Percentiles rank a stretch among this genome's conserved stretches.
Conservation (phyloP, 2,113 vertebrate species). For the Xiphorhynchus elegans region DNA sequence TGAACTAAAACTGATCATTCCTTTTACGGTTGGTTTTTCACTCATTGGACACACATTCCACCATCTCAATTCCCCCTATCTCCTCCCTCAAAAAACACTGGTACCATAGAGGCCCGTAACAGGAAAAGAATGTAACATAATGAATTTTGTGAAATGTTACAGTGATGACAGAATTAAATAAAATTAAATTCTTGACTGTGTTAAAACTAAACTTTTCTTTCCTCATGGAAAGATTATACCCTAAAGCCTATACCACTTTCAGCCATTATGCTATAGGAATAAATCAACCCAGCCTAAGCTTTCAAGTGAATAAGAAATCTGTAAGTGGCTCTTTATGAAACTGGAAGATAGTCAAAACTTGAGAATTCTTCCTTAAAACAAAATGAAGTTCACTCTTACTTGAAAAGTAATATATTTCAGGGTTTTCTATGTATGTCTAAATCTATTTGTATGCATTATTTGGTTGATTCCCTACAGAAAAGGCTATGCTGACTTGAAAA, state of each 20-base stretch:
- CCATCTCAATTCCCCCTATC: neutral
- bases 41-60: neutral
- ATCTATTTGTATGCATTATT: neutral
- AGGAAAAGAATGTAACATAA: neutral
- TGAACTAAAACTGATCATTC: neutral
- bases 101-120: neutral
- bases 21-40: neutral
- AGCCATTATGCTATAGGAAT: neutral
- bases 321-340: neutral
- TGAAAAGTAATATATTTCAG: neutral
- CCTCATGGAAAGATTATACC: neutral
- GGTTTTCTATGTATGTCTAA: neutral
- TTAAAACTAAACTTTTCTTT: neutral
- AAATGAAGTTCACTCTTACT: neutral
- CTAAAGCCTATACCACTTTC: neutral
- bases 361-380: neutral
- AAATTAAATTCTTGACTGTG: neutral
- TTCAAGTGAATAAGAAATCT: neutral
- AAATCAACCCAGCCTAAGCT: neutral
- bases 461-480: neutral
- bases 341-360: neutral
- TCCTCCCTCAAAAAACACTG: rapidly evolving
- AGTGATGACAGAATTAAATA: neutral
- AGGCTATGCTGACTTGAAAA: neutral
- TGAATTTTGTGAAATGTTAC: neutral